These are phyloP conservation scores for Brevimyrus niger DNA, from an alignment of 2,113 vertebrate species.

Conservation along the genomic window DNA sequence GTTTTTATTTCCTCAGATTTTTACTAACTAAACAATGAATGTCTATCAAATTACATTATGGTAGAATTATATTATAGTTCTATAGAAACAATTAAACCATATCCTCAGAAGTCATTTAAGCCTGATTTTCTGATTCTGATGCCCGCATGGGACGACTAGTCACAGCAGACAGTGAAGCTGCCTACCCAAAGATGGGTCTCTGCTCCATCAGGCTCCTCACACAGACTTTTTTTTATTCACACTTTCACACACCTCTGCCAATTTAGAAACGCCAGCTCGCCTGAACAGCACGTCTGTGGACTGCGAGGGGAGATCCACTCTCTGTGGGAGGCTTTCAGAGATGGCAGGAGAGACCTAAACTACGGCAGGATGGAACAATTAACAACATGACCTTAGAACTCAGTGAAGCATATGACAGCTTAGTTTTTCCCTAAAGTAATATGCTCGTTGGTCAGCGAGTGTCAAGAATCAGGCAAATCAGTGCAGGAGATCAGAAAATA, in stretches of 20 bases:
- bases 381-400: background rate
- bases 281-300: background rate
- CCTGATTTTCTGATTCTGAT: background rate
- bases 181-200: background rate
- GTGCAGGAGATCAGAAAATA: background rate
- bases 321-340: background rate
- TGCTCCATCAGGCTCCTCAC: background rate
- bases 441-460: background rate
- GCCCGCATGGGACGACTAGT: background rate
- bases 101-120: background rate
- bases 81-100: background rate
- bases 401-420: background rate
- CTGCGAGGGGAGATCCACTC: background rate
- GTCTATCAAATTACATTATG: background rate
- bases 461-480: background rate
- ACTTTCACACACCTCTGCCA: background rate
- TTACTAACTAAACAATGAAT: background rate
- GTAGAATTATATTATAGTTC: background rate
- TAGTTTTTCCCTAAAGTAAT: background rate
- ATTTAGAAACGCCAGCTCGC: background rate
- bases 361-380: background rate
- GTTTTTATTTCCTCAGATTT: background rate
- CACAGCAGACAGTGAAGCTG: background rate
- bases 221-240: background rate
- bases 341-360: background rate